phyloP scores from a whole-genome alignment of 1,140 invertebrate genomes.

The Aphis craccivora region DNA sequence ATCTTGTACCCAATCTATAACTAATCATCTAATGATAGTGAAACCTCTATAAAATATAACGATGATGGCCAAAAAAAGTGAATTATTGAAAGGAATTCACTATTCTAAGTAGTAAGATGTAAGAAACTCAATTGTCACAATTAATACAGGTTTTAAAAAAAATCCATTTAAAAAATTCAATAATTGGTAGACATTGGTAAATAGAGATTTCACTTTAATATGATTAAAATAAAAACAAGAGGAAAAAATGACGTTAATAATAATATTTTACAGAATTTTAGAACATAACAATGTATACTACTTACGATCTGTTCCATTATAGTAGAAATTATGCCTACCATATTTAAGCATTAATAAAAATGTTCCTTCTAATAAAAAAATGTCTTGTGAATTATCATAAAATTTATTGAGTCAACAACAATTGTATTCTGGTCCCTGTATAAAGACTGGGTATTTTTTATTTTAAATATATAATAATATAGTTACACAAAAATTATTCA shows the following conservation, averaged over 20 bases:
- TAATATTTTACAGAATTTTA: slow-evolving; percentile 42
- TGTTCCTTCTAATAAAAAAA: slow-evolving; percentile 1
- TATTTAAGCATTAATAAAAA: slow-evolving; percentile 22
- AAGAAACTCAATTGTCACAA: neutral
- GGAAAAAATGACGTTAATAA: slow-evolving; percentile 8
- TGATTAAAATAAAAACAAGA: slow-evolving; percentile 13
- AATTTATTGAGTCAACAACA: slow-evolving; percentile 50
- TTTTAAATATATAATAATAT: slow-evolving; percentile 51
- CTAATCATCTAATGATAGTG: slow-evolving; percentile 32
- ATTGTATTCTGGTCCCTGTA: slow-evolving; percentile 28
- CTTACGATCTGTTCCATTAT: slow-evolving; percentile 48
- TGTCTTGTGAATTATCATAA: neutral
- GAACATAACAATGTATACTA: slow-evolving; percentile 41
- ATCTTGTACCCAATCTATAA: slow-evolving; percentile 46
- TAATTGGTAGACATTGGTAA: neutral
- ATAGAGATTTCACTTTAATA: slow-evolving; percentile 38
- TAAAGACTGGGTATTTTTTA: slow-evolving; percentile 30
- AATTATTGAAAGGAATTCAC: neutral
- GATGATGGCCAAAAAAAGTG: neutral
- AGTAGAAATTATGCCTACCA: slow-evolving; percentile 41
- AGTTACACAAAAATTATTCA: slow-evolving; percentile 48
- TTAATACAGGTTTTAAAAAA: neutral
- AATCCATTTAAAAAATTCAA: neutral
- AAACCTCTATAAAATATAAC: slow-evolving; percentile 20
- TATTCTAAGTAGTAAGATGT: neutral